phyloP scores from a whole-genome alignment of 1,140 invertebrate genomes.

The Trachelipus rathkii region DNA sequence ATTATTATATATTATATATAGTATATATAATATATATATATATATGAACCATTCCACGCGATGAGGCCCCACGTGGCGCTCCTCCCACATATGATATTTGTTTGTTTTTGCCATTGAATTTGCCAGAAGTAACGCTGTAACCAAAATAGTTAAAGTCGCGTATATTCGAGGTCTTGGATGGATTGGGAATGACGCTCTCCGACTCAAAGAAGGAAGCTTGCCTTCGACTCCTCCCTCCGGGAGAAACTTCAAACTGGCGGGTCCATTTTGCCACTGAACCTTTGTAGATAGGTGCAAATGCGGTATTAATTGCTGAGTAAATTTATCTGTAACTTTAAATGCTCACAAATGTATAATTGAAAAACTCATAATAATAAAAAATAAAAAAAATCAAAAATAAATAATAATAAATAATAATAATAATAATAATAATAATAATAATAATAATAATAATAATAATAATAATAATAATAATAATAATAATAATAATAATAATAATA shows the following conservation, averaged over 20 bases:
- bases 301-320: too few relatives aligned
- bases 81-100: slow-evolving; percentile 54
- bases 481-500: too few relatives aligned
- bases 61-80: slow-evolving; percentile 53
- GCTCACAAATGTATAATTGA: too few relatives aligned
- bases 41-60: slow-evolving; percentile 52
- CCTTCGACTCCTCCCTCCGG: not conserved
- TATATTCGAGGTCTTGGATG: slow-evolving; percentile 30
- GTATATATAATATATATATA: not conserved
- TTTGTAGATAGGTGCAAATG: not conserved
- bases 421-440: too few relatives aligned
- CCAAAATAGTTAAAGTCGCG: slow-evolving; percentile 47
- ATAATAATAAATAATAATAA: too few relatives aligned
- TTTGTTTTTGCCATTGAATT: slow-evolving; percentile 49
- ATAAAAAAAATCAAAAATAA: too few relatives aligned
- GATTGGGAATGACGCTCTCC: slow-evolving; percentile 38
- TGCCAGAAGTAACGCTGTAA: slow-evolving; percentile 57
- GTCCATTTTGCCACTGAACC: not conserved
- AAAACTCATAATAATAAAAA: too few relatives aligned
- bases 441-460: too few relatives aligned
- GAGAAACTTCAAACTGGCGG: not conserved
- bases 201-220: not conserved
- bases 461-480: too few relatives aligned
- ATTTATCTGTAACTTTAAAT: too few relatives aligned
- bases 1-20: not conserved